Evolutionary conservation across 2,888 invertebrate species (phyloP).

Genomic region (Drosophila pegasa): DNA sequence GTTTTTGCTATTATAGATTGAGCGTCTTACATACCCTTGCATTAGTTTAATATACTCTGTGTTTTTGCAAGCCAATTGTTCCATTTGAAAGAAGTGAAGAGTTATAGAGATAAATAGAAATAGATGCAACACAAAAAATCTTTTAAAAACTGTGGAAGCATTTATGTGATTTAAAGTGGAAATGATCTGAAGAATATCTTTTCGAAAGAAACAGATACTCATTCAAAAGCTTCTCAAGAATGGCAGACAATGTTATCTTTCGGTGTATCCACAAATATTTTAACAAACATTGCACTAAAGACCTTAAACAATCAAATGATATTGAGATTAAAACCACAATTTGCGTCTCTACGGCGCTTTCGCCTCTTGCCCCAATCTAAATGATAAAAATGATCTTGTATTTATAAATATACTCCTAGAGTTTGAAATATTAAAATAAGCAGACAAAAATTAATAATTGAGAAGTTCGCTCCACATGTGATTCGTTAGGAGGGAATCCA

Average conservation of each 20-base stretch:
- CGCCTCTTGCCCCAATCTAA: no score
- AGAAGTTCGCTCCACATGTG: neutral
- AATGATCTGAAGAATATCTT: neutral
- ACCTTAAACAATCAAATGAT: neutral
- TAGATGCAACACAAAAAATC: neutral
- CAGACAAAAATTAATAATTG: no score
- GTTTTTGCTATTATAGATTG: no score
- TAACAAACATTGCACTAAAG: neutral
- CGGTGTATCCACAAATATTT: neutral
- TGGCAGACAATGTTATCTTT: neutral
- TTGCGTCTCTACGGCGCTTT: no score
- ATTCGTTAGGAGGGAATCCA: neutral
- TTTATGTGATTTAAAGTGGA: neutral
- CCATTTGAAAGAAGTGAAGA: no score
- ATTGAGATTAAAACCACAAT: neutral
- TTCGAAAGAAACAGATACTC: neutral
- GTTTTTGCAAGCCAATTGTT: no score
- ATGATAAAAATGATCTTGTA: no score
- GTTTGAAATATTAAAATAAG: neutral
- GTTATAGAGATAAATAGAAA: no score
- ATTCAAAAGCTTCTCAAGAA: neutral
- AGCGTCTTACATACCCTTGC: no score
- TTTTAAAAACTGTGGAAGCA: no score
- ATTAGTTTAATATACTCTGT: no score
- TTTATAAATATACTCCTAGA: neutral